Percentiles rank a stretch among this genome's conserved stretches.
phyloP scores from a whole-genome alignment of 1,140 invertebrate genomes.

The Teleogryllus occipitalis region DNA sequence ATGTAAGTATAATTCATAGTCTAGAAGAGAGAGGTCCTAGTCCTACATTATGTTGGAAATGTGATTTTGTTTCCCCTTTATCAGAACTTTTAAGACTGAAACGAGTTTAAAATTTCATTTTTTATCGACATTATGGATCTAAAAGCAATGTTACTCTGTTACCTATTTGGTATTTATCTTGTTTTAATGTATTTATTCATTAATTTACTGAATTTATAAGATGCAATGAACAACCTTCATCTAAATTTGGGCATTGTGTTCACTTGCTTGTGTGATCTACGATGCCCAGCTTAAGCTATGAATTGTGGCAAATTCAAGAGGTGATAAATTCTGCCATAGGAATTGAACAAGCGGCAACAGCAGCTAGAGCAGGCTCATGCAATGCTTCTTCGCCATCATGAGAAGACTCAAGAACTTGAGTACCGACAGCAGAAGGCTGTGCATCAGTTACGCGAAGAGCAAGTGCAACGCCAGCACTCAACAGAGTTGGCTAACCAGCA shows the following conservation, averaged over 20 bases:
- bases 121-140: no score
- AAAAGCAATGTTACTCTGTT: background rate
- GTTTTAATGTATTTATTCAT: background rate
- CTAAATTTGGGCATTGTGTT: no score
- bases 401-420: slow-evolving; percentile 93
- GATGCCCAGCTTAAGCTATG: background rate
- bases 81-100: no score
- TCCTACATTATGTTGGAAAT: no score
- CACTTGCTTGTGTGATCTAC: no score
- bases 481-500: slow-evolving; percentile 94
- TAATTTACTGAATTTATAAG: background rate
- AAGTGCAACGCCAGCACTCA: slow-evolving; percentile 82
- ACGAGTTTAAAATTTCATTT: no score
- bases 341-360: slow-evolving; percentile 86
- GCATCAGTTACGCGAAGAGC: slow-evolving; percentile 85
- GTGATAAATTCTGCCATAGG: slow-evolving; percentile 43
- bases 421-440: slow-evolving; percentile 91
- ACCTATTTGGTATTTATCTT: background rate
- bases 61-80: no score
- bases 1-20: no score
- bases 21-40: no score
- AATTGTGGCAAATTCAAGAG: background rate
- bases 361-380: slow-evolving; percentile 90
- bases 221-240: no score
- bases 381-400: slow-evolving; percentile 93